Base-by-base conservation (phyloP, 2,113 vertebrate genomes). In the Tretioscincus oriximinensis region DNA sequence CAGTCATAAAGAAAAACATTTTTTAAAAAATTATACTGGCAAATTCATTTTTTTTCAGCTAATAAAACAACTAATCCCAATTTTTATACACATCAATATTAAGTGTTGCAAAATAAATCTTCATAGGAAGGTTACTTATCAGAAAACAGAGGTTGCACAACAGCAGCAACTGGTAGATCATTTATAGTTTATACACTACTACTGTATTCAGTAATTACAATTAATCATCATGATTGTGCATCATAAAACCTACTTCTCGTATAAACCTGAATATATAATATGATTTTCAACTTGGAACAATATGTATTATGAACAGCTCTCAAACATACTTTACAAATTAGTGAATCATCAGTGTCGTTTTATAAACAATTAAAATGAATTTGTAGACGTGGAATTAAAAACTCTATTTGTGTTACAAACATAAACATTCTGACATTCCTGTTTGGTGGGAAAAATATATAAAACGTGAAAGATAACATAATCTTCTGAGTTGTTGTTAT, bases 121-220 rank as follows among this genome's bases (percentile, higher is more conserved):
- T 24, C 16, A 73, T 9, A 63, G 58, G 35, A 29, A 63, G 58
- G 35, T 24, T n/a, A n/a, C n/a, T 47, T 63, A 70, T 54, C 73
- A 73, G 66, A 41, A 22, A 64, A 70, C 24, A 54, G 73, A 82
- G n/a, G 66, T 70, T 76, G 73, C 41, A 82, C 65, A 82, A 28
- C 54, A 82, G 80, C 73, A 82, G 51, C 63, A 66, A 69, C 8
- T 49, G 80, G 54, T 70, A n/a, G 73, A 82, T 81, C n/a, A 31
- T 41, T n/a, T 26, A 69, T 12, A 69, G 4, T 5, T 7, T 58
- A 68, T 47, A 51, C 9, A 14, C 49, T 51, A 51, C n/a, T 35
- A 21, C 31, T 73, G 29, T 26, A 67, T 11, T 47, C 35, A 70
- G 20, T 21, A 51, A 51, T 51, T 72, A 49, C 49, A 16, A 64